Evolutionary conservation across 1,140 invertebrate species (phyloP).

Genomic region (Drosophila subpulchrella): DNA sequence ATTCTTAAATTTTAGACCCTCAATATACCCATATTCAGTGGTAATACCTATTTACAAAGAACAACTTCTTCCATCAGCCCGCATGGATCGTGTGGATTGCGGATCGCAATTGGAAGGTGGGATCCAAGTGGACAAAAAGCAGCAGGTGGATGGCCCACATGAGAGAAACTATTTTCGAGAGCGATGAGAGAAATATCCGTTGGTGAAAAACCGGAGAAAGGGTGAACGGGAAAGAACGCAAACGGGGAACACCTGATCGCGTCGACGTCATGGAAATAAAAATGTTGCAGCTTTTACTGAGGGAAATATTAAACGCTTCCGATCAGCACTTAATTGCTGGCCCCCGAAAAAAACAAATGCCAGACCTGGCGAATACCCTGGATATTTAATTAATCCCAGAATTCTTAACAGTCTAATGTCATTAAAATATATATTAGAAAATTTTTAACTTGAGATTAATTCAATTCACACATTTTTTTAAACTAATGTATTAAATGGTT

Average conservation of each 20-base stretch:
- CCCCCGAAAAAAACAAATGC: not conserved
- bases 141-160: constrained; percentile 33
- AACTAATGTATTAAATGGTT: not conserved
- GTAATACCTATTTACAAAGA: not conserved
- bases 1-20: not conserved
- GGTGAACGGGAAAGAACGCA: not conserved
- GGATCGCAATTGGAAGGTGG: constrained; percentile 18
- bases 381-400: not conserved
- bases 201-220: not conserved
- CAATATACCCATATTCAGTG: not conserved
- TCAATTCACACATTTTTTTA: not conserved
- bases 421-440: no score
- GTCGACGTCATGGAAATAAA: constrained; percentile 46
- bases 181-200: constrained; percentile 58
- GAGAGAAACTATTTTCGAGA: constrained; percentile 8
- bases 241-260: constrained; percentile 40
- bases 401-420: not conserved
- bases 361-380: constrained; percentile 7
- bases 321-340: constrained; percentile 25
- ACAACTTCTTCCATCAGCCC: constrained; percentile 12
- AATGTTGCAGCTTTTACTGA: constrained; percentile 12
- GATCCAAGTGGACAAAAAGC: constrained; percentile 24
- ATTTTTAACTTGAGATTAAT: no score
- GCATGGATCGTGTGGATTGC: constrained; percentile 23
- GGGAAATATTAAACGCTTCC: constrained; percentile 38